Base-by-base conservation (phyloP, 2,797 vertebrate species). In the Malurus leucopterus region DNA sequence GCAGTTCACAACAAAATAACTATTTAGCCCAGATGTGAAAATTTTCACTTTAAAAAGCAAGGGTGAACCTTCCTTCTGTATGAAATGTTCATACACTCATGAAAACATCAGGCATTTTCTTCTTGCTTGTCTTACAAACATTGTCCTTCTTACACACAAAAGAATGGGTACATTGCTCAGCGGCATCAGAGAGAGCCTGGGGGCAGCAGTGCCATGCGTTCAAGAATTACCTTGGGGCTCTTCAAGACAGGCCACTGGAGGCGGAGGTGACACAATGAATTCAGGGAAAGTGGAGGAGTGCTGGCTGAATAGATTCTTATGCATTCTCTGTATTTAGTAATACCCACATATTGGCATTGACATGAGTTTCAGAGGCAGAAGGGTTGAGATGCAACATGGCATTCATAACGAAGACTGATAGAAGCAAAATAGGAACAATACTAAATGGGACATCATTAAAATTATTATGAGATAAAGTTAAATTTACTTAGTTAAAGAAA, bases 271-370 rank as follows among this genome's bases (percentile, higher is more conserved):
- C 90, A 85, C 84, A 91, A 92, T 13, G 40, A 79, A 93, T 92
- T 83, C 24, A 4, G 65, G 90, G 83, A 93, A 88, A 92, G 72
- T 78, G 70, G 82, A 92, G 59, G 88, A 91, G 84, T 77, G 73
- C 68, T 93, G 91, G 84, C 57, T 95, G 88, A 89, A 92, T 63
- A 92, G 88, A 95, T 92, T 92, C 86, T 93, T 87, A 83, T 79
- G 84, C 71, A 86, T 94, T 92, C 86, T 83, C 84, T 91, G 64
- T 88, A 73, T 93, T 95, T 92, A 94, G 84, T 86, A 92, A 90
- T 95, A 76, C 64, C 82, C 76, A 92, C 78, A 65, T 88, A 83
- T 64, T 95, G 93, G 75, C 92, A 89, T 83, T 93, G 91, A 94
- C 84, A 71, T 41, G 79, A 94, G 65, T 81, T 94, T 91, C 86